These are phyloP conservation scores for Scaptodrosophila lebanonensis DNA, from an alignment of 1,140 invertebrate genomes.

Conservation along the genomic window DNA sequence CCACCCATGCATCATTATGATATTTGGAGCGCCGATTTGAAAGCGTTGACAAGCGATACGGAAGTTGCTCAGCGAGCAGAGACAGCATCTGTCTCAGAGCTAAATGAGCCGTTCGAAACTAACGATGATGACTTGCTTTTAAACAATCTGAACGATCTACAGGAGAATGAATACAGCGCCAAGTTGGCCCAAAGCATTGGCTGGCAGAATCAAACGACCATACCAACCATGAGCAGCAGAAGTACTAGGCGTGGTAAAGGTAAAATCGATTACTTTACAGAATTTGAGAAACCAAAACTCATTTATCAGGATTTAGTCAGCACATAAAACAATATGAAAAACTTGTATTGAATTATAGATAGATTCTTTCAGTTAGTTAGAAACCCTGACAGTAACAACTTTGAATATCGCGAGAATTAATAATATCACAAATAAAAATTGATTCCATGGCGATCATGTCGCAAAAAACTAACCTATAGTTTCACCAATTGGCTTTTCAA, in stretches of 20 bases:
- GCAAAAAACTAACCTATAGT: too few relatives aligned
- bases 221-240: slow-evolving; percentile 1
- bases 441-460: too few relatives aligned
- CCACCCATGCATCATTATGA: slow-evolving; percentile 66
- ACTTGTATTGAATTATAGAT: too few relatives aligned
- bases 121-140: slow-evolving; percentile 7
- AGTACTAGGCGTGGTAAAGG: slow-evolving; percentile 38
- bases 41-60: neutral
- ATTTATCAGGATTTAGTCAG: too few relatives aligned
- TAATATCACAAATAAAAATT: too few relatives aligned
- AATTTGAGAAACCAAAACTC: too few relatives aligned
- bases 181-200: slow-evolving; percentile 4
- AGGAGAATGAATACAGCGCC: slow-evolving; percentile 10
- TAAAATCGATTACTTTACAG: too few relatives aligned
- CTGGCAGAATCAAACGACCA: slow-evolving; percentile 11
- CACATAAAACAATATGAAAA: neutral
- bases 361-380: too few relatives aligned
- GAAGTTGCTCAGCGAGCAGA: slow-evolving; percentile 2
- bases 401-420: too few relatives aligned
- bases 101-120: too few relatives aligned
- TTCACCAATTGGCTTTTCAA: too few relatives aligned
- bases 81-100: slow-evolving; percentile 22
- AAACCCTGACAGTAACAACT: too few relatives aligned
- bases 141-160: slow-evolving; percentile 10
- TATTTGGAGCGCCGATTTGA: slow-evolving; percentile 60